Conservation (phyloP, 2,888 invertebrate species). For the Diploptera punctata region DNA sequence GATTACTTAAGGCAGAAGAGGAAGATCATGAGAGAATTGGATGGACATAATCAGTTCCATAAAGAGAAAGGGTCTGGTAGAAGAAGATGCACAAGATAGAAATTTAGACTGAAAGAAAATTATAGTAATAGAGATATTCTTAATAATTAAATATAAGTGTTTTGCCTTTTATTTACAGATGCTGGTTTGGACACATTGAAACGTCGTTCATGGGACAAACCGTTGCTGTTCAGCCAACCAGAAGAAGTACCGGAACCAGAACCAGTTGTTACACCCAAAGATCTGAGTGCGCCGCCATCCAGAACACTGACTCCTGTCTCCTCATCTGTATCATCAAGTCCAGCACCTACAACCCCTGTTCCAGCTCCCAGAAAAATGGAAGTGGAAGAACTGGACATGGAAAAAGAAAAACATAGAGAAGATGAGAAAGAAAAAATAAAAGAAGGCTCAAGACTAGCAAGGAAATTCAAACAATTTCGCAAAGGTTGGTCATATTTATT, state of each 20-base stretch:
- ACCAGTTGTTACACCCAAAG: not conserved
- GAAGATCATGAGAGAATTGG: no score
- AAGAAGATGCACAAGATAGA: no score
- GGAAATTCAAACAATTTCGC: slow-evolving; percentile 60
- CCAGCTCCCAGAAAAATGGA: not conserved
- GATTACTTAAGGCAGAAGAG: no score
- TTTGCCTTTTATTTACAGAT: no score
- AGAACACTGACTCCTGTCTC: not conserved
- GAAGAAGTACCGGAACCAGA: slow-evolving; percentile 41
- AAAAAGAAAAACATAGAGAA: slow-evolving; percentile 46
- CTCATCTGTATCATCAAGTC: not conserved
- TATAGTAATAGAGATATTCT: no score
- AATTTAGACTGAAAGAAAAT: no score
- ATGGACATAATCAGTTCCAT: no score
- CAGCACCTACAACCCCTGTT: not conserved
- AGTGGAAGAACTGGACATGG: slow-evolving; percentile 47
- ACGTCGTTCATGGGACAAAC: slow-evolving; percentile 62
- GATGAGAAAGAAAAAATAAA: not conserved
- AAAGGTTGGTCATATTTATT: no score
- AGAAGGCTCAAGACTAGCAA: slow-evolving; percentile 55
- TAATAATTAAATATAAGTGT: no score
- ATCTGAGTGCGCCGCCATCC: not conserved
- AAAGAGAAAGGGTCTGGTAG: no score
- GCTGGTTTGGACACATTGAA: slow-evolving; percentile 56
- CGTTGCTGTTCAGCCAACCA: slow-evolving; percentile 34